Conservation (phyloP, 2,888 invertebrate genomes). For the Cyrtodaria siliqua region DNA sequence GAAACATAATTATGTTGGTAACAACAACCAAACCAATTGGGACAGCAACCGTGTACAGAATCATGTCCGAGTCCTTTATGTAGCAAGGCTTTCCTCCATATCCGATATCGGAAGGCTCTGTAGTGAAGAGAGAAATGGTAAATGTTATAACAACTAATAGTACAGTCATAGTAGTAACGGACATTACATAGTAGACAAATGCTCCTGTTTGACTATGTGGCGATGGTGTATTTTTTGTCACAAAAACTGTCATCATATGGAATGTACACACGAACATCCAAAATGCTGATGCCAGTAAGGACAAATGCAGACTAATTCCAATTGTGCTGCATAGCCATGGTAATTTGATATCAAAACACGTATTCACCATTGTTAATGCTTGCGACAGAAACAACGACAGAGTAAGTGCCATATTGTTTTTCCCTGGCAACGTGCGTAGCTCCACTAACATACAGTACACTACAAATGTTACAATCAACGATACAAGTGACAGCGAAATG, state of each 20-base stretch:
- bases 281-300: constrained; percentile 8
- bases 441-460: constrained; percentile 24
- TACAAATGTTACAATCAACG: constrained; percentile 22
- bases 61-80: constrained; percentile 20
- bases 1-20: too few species aligned
- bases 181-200: constrained; percentile 20
- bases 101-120: constrained; percentile 10
- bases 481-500: constrained; percentile 24
- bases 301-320: constrained; percentile 7
- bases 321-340: constrained; percentile 25
- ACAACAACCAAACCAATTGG: constrained; percentile 41
- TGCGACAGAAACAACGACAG: constrained; percentile 20
- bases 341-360: neutral
- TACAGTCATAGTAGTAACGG: constrained; percentile 7
- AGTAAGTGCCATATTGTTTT: constrained; percentile 35
- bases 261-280: constrained; percentile 44
- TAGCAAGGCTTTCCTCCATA: constrained; percentile 54
- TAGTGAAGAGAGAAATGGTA: too few species aligned
- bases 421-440: constrained; percentile 47
- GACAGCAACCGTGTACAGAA: constrained; percentile 40
- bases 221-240: constrained; percentile 19
- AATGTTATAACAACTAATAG: neutral
- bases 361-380: constrained; percentile 22
- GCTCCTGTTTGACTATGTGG: neutral
- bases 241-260: constrained; percentile 54